Evolutionary conservation across 2,888 invertebrate species (phyloP), one percentile per base, ranked within the genome.

Genomic region (Ennomos erosarius): DNA sequence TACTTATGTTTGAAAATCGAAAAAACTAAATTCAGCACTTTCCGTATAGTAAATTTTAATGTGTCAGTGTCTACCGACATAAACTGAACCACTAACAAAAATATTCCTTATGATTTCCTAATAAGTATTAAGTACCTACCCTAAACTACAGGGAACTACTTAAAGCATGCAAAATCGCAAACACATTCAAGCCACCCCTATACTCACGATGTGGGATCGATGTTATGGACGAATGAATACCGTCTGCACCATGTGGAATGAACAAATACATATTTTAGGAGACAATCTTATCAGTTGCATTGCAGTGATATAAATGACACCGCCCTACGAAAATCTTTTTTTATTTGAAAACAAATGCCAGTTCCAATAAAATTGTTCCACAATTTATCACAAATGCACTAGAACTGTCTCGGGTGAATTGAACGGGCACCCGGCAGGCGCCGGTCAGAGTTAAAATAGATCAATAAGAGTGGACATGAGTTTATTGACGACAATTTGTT

Each of bases 201-300:
- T 89, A 92, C 91, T 92, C 83, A 92, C 91, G 82, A 78, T 72
- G 73, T 76, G 57, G 90, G 88, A 71, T 89, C 88, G 81, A 90
- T 74, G 86, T 91, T 90, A 87, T 90, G 90, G 79, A 87, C 90
- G 88, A 90, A 92, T 75, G 92, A 92, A 78, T 81, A 90, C 70
- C 77, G 80, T 76, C 91, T 88, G 88, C 88, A 81, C 82, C 87
- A 87, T 87, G 83, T 74, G 86, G 83, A 68, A 75, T 73, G 73
- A 79, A 81, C 63, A 75, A 73, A 76, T 52, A 62, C 46, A 57
- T 45, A 55, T 55, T 62, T 62, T 60, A 51, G 40, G 66, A 54
- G 53, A 51, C 51, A 61, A 70, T 65, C 40, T 74, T 77, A 75
- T 73, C 75, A 66, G 49, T 40, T 59, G 45, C 45, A 33, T 40